Conservation (phyloP, 2,113 vertebrate species). For the Xiphophorus maculatus region DNA sequence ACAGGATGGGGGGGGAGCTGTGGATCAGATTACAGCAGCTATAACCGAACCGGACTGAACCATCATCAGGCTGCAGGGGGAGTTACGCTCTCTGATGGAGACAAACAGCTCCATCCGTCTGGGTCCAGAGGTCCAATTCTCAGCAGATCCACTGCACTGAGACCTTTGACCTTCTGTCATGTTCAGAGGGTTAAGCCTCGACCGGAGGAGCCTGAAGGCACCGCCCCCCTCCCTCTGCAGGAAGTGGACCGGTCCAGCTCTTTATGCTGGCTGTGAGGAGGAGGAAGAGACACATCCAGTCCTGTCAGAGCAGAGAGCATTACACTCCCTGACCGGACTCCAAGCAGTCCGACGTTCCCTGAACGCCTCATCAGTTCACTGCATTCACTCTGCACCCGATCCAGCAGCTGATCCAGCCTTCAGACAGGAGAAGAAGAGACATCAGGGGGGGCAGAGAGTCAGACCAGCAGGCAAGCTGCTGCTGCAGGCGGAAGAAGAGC, state of each 20-base stretch:
- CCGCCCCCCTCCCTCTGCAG: neutral
- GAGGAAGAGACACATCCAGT: constrained; percentile 28
- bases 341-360: neutral
- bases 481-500: constrained; percentile 72
- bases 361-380: constrained; percentile 14
- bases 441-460: constrained; percentile 55
- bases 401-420: constrained; percentile 27
- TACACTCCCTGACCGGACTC: fast-evolving
- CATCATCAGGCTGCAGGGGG: constrained; percentile 41
- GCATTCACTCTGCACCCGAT: neutral
- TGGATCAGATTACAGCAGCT: constrained; percentile 62
- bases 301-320: neutral
- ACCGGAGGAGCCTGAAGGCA: neutral
- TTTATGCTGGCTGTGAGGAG: constrained; percentile 34
- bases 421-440: constrained; percentile 21
- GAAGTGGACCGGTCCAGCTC: constrained; percentile 48
- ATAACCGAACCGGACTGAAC: constrained; percentile 49
- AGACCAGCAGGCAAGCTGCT: constrained; percentile 80
- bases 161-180: neutral
- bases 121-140: fast-evolving
- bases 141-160: fast-evolving
- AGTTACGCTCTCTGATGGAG: fast-evolving
- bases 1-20: constrained; percentile 27
- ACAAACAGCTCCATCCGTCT: neutral
- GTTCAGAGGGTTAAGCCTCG: neutral